These are phyloP conservation scores for Erithacus rubecula DNA, from an alignment of 2,797 vertebrate species.

Conservation along the genomic window DNA sequence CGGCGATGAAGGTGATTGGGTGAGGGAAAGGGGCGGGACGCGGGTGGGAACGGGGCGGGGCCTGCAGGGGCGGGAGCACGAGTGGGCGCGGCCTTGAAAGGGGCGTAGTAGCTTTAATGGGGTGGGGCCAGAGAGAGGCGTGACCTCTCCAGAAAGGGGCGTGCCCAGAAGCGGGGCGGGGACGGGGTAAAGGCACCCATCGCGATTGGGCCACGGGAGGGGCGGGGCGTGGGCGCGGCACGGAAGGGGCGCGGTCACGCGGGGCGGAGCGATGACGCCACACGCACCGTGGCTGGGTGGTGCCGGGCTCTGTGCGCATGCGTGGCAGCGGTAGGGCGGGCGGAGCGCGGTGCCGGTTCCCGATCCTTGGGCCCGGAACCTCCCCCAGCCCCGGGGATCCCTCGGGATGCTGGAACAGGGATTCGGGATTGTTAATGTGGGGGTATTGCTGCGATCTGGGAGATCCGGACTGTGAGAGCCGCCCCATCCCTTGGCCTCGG, in stretches of 20 bases:
- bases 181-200: rapidly evolving
- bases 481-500: rapidly evolving
- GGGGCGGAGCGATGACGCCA: rapidly evolving
- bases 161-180: no score
- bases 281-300: rapidly evolving
- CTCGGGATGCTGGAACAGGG: not conserved
- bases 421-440: no score
- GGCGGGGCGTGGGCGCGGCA: rapidly evolving
- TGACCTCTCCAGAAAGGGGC: no score
- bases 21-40: not conserved
- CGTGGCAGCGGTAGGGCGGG: rapidly evolving
- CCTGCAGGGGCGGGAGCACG: rapidly evolving
- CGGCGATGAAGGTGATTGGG: not conserved
- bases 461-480: no score
- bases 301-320: rapidly evolving
- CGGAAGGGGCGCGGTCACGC: rapidly evolving
- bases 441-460: not conserved
- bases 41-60: rapidly evolving
- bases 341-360: rapidly evolving
- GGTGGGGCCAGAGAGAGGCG: no score
- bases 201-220: not conserved
- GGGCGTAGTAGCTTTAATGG: not conserved
- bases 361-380: no score
- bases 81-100: rapidly evolving
- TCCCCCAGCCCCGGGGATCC: not conserved